Evolutionary conservation across 2,888 invertebrate species (phyloP).

Genomic region (Cremastinae sp.): DNA sequence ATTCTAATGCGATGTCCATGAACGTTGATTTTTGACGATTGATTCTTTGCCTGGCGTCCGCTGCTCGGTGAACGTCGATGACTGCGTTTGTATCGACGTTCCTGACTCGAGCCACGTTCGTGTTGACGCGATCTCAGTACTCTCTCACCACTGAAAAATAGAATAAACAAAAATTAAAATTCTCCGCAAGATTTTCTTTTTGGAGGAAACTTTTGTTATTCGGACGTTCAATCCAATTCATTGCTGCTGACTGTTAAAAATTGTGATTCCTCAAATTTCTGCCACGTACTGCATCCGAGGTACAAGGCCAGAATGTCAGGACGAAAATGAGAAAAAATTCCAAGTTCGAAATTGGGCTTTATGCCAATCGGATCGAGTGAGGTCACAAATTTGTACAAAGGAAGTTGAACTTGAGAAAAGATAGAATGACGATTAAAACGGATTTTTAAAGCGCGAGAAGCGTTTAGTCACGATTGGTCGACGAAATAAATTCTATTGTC

Average conservation of each 20-base stretch:
- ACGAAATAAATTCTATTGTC: constrained; percentile 16
- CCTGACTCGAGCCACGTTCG: constrained; percentile 89
- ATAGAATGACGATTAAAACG: neutral
- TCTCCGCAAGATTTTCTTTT: no score
- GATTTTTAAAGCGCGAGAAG: neutral
- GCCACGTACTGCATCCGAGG: constrained; percentile 30
- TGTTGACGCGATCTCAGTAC: constrained; percentile 83
- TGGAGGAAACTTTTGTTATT: no score
- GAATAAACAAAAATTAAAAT: constrained; percentile 25
- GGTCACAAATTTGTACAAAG: constrained; percentile 10
- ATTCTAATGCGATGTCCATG: constrained; percentile 69
- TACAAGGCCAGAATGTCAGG: constrained; percentile 8
- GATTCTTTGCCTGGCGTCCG: constrained; percentile 87
- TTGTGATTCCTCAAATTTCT: neutral
- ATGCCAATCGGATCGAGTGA: constrained; percentile 48
- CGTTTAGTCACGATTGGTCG: neutral
- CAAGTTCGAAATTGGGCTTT: constrained; percentile 47
- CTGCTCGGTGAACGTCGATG: constrained; percentile 91
- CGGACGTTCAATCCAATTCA: no score
- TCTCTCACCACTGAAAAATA: constrained; percentile 82
- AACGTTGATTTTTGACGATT: constrained; percentile 82
- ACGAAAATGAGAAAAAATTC: constrained; percentile 7
- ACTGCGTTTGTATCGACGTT: constrained; percentile 92
- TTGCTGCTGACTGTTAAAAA: no score
- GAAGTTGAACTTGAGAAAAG: neutral